A percentile compares a stretch with the other conserved stretches of the same genome.
phyloP scores from a whole-genome alignment of 2,888 invertebrate species.

The Trichogramma evanescens region DNA sequence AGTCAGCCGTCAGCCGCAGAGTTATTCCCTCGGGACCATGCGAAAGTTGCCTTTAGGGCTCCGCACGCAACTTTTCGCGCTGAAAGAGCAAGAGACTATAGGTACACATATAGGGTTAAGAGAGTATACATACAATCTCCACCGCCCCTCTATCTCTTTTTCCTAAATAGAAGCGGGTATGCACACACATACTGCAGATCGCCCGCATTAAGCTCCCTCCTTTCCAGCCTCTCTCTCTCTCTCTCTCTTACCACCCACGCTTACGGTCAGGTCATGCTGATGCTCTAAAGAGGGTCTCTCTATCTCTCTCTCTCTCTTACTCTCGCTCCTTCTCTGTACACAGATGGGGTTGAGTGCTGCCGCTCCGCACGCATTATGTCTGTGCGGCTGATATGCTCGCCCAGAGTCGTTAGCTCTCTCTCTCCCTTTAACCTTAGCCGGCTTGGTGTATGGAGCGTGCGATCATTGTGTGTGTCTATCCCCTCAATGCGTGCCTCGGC shows the following conservation, averaged over 20 bases:
- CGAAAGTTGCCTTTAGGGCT: conserved; percentile 28
- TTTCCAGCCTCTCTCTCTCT: neutral
- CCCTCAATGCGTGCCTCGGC: no score
- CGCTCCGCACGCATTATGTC: no score
- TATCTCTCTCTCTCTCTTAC: neutral
- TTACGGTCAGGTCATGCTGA: neutral
- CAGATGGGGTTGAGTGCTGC: no score
- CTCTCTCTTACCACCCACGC: no score
- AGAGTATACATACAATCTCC: neutral
- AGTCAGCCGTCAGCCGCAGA: conserved; percentile 15
- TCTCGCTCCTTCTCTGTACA: neutral
- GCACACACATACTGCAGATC: neutral
- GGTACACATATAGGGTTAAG: no score
- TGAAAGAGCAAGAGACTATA: neutral
- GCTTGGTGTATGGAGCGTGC: neutral
- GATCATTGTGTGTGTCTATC: neutral
- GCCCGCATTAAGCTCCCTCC: neutral
- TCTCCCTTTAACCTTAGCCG: neutral
- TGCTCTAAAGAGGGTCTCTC: neutral
- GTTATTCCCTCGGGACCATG: conserved; percentile 27
- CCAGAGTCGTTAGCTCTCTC: neutral
- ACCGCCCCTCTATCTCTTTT: neutral
- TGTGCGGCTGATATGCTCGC: no score
- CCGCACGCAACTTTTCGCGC: conserved; percentile 13
- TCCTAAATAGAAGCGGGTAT: neutral